Evolutionary conservation across 2,888 invertebrate species (phyloP), one percentile per base, ranked within the genome.

Genomic region (Agelastica alni): DNA sequence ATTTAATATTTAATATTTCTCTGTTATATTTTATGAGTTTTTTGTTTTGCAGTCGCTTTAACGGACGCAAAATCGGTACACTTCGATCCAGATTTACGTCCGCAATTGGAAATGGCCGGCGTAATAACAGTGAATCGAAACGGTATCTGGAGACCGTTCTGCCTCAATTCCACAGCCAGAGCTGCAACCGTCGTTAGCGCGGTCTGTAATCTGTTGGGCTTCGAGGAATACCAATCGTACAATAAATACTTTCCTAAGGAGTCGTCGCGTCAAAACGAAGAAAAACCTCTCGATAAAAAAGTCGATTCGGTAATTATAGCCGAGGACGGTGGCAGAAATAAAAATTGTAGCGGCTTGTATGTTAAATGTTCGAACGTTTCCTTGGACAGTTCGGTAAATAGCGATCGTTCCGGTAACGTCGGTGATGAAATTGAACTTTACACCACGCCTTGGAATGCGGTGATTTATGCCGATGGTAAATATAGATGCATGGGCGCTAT

Each of bases 381-480:
- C 9, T 78, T 73, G 52, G 77, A 77, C 20, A 67, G 77, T 44
- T 36, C 44, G 7, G 51, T 63, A 31, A 62, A 66, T 51, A 55
- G 52, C 30, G 39, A 58, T 39, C 51, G 60, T 56, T 56, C 53
- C 45, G 61, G 65, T 58, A 61, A 65, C 46, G 45, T 76, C 46
- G 74, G 75, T 46, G 60, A 69, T 31, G 60, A 69, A 30, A 70
- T 75, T 64, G 75, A 71, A 20, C 66, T 72, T 18, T 77, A 78
- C 62, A 63, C 76, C 53, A 85, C 85, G 81, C 88, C 90, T 0
- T 92, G 91, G 91, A 77, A 85, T 66, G 89, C 85, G 0, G 85
- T 87, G 64, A 78, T 93, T 45, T 88, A 83, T 72, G 78, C 82
- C 1, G 84, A 91, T 68, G 91, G 92, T 2, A 72, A 77, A 53